Base-by-base conservation (phyloP, 2,888 invertebrate species). In the Tolmerus cingulatus region DNA sequence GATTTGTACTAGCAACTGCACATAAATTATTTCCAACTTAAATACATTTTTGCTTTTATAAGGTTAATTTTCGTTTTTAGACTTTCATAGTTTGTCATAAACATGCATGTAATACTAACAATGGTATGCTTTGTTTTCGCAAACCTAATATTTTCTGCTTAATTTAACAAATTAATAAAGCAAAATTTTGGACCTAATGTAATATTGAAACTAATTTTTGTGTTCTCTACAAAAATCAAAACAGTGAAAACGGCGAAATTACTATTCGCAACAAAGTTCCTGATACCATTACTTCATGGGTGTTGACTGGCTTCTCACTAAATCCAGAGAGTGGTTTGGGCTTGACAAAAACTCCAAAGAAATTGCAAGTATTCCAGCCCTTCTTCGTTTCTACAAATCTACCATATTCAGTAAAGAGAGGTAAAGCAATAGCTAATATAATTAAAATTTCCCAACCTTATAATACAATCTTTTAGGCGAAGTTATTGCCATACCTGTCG, bases 341-440 rank as follows among this genome's bases (percentile, higher is more conserved):
- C 7, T 93, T 98, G 7, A 94, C 96, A 1, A 94, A 96, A 34
- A 93, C 94, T 5, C 94, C 96, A 1, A 94, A 95, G 89, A 95
- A 95, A 95, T 93, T 95, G 78, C 94, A 94, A 91, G 96, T 97
- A 0, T 96, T 97, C 92, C 95, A 96, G 90, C 96, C 96, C 0
- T 97, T 99, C 92, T 97, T 97, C 89, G 94, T 98, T 51, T 95
- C 96, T 2, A 94, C 98, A 23, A 97, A 98, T 91, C 93, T 99
- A 66, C 99, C 99, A 0, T 96, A 97, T 90, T 96, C 97, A 0
- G 95, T 99, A 5, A 97, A 97, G 90, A 94, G 96, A 88, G 98
- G 98, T 86, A 98, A 98, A 93, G 46, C 5, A 16, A 14, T 2
- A 8, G 2, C 8, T 79, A 2, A 27, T 19, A n/a, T 30, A 34